phyloP scores from a whole-genome alignment of 1,140 invertebrate genomes.

The Panagrolaimus sp. region DNA sequence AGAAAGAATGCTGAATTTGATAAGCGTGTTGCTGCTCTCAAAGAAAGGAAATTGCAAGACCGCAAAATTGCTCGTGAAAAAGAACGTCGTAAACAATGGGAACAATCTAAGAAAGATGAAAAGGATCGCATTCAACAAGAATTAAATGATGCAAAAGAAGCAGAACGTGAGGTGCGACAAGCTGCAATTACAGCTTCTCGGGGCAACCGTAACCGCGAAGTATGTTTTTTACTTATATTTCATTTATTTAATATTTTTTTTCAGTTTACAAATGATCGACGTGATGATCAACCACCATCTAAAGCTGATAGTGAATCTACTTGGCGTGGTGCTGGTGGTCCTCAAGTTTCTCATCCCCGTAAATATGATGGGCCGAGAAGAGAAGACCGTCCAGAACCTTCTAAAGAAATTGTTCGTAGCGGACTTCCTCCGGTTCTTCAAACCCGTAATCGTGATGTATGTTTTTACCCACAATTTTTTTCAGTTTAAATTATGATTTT shows the following conservation, averaged over 20 bases:
- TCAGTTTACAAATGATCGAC: neutral
- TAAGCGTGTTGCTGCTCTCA: slow-evolving; percentile 28
- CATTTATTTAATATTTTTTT: neutral
- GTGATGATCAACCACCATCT: neutral
- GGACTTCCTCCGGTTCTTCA: no score
- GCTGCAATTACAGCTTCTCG: neutral
- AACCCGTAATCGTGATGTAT: neutral
- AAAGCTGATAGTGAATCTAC: neutral
- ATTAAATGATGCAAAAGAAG: neutral
- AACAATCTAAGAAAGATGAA: slow-evolving; percentile 41
- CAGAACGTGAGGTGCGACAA: neutral
- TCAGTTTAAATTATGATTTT: no score
- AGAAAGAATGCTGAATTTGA: slow-evolving; percentile 23
- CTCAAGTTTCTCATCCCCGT: neutral
- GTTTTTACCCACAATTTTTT: no score
- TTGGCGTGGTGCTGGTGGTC: slow-evolving; percentile 5
- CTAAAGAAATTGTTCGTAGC: neutral
- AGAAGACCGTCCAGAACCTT: no score
- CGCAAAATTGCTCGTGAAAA: slow-evolving; percentile 16
- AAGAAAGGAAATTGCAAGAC: slow-evolving; percentile 33
- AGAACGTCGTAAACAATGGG: slow-evolving; percentile 20
- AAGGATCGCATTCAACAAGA: slow-evolving; percentile 24
- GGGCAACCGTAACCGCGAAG: neutral
- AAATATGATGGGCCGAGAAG: no score
- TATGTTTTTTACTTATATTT: neutral